Conservation (phyloP, 2,888 invertebrate genomes). For the Orthosia incerta region DNA sequence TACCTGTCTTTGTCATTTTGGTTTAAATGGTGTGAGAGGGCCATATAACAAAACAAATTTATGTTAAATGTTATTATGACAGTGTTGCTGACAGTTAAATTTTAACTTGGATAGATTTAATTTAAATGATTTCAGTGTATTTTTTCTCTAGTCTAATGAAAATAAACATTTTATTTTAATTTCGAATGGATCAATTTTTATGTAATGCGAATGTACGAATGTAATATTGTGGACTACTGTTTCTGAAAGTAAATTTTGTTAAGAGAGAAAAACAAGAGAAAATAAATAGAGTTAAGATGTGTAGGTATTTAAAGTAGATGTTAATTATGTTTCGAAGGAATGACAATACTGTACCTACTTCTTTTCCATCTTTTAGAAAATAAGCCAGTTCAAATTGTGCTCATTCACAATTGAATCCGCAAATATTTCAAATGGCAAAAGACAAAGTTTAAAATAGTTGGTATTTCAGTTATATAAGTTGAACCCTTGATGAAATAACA, state of each 20-base stretch:
- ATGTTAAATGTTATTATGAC: too few species aligned
- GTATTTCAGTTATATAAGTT: not conserved
- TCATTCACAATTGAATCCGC: not conserved
- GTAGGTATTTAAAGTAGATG: not conserved
- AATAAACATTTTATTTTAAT: too few species aligned
- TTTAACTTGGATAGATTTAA: too few species aligned
- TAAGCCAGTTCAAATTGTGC: not conserved
- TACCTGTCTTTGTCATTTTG: constrained; percentile 9
- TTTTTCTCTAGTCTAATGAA: too few species aligned
- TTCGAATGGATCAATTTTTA: too few species aligned
- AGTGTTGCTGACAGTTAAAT: too few species aligned
- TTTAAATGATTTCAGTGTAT: too few species aligned
- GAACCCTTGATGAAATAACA: not conserved
- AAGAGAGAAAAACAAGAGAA: too few species aligned
- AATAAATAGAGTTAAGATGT: not conserved
- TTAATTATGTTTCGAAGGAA: not conserved
- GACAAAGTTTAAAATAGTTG: not conserved
- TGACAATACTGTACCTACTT: not conserved
- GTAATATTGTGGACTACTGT: too few species aligned
- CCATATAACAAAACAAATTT: not conserved
- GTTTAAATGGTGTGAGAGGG: not conserved
- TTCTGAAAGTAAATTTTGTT: not conserved
- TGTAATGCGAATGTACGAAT: too few species aligned
- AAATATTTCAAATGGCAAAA: not conserved
- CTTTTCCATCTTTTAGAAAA: not conserved